Conservation (phyloP, 2,113 vertebrate species). For the Sander lucioperca region DNA sequence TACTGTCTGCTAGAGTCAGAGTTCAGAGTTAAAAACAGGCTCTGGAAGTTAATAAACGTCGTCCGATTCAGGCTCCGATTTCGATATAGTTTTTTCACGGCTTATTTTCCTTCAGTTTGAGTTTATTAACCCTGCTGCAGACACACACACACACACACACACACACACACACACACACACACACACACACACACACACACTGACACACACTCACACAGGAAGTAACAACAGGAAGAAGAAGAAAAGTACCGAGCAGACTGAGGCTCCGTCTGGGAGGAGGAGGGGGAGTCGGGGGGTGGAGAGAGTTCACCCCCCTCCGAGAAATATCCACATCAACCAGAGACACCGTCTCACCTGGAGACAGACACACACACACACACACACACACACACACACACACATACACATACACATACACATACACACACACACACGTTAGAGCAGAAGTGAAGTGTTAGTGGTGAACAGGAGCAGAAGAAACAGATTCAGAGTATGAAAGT, state of each 20-base stretch:
- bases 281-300: slow-evolving; percentile 92
- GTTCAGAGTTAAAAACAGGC: too few relatives aligned
- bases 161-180: too few relatives aligned
- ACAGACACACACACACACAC: slow-evolving; percentile 42
- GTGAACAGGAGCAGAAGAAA: not conserved
- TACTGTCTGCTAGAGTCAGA: too few relatives aligned
- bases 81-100: too few relatives aligned
- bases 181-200: too few relatives aligned
- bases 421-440: slow-evolving; percentile 13
- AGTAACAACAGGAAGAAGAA: not conserved
- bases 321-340: slow-evolving; percentile 96
- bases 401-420: slow-evolving; percentile 7
- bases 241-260: slow-evolving; percentile 91
- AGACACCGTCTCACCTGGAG: slow-evolving; percentile 93
- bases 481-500: too few relatives aligned
- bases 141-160: too few relatives aligned
- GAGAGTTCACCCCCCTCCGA: slow-evolving; percentile 86
- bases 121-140: too few relatives aligned
- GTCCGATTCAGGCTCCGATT: too few relatives aligned
- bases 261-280: slow-evolving; percentile 93
- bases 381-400: slow-evolving; percentile 42
- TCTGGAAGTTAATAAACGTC: too few relatives aligned
- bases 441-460: slow-evolving; percentile 2
- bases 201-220: too few relatives aligned
- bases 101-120: too few relatives aligned